Evolutionary conservation across 2,888 invertebrate species (phyloP).

Genomic region (Spatulosminthurus flaviceps): DNA sequence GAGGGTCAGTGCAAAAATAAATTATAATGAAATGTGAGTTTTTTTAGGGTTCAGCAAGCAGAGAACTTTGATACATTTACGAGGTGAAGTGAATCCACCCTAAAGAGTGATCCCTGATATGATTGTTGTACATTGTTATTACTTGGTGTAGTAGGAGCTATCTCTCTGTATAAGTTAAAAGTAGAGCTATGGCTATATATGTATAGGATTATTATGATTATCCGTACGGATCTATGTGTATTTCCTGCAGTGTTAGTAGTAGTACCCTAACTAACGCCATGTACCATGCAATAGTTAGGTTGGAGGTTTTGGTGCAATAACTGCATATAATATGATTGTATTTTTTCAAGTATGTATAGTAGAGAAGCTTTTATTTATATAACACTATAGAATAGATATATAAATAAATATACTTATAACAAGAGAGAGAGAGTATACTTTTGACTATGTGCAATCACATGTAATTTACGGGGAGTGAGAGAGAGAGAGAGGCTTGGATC

Average conservation of each 20-base stretch:
- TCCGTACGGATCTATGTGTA: neutral
- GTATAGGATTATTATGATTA: neutral
- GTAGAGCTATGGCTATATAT: neutral
- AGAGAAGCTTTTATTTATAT: too few relatives aligned
- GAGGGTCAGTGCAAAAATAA: constrained; percentile 46
- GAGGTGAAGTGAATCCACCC: constrained; percentile 47
- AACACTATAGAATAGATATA: neutral
- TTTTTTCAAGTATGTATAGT: too few relatives aligned
- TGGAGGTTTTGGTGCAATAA: neutral
- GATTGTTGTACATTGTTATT: constrained; percentile 15
- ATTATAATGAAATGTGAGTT: constrained; percentile 32
- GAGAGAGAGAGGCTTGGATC: neutral
- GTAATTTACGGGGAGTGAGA: constrained; percentile 21
- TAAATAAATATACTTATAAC: constrained; percentile 19
- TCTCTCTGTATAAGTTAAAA: neutral
- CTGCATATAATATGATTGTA: constrained; percentile 3
- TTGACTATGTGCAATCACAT: constrained; percentile 26
- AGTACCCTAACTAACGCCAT: too few relatives aligned
- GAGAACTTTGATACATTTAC: constrained; percentile 30
- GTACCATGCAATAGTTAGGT: neutral
- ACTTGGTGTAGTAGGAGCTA: too few relatives aligned
- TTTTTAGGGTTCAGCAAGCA: constrained; percentile 34
- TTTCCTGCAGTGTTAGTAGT: neutral
- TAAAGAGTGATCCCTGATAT: constrained; percentile 24
- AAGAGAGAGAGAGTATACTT: constrained; percentile 28